These are phyloP conservation scores for Pseudococcus jackbeardsleyi DNA, from an alignment of 2,888 invertebrate genomes.

Conservation along the genomic window DNA sequence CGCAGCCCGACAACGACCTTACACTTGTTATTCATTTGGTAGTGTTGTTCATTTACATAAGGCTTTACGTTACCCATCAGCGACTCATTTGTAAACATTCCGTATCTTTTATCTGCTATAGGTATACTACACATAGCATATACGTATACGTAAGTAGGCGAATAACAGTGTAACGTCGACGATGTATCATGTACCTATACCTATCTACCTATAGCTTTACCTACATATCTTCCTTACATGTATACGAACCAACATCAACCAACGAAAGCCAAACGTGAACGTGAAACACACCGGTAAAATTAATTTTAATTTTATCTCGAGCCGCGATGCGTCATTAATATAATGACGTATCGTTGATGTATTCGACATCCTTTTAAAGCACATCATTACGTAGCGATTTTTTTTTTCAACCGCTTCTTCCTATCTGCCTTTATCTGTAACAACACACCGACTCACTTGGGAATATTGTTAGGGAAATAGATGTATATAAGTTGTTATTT, in stretches of 20 bases:
- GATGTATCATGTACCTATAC: constrained; percentile 10
- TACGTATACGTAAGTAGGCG: not conserved
- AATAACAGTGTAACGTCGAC: not conserved
- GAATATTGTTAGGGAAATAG: constrained; percentile 7
- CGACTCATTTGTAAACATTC: constrained; percentile 44
- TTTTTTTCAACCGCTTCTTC: not conserved
- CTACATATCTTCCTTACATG: not conserved
- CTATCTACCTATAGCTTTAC: not conserved
- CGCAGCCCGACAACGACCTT: not conserved
- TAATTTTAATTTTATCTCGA: constrained; percentile 50
- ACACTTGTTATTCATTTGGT: constrained; percentile 26
- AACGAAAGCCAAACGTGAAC: constrained; percentile 8
- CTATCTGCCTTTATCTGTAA: not conserved
- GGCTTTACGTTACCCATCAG: constrained; percentile 42
- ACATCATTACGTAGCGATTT: constrained; percentile 32
- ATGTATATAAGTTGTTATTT: not conserved
- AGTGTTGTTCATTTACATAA: constrained; percentile 40
- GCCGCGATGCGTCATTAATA: constrained; percentile 39
- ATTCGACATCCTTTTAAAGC: constrained; percentile 18
- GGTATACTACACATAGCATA: not conserved
- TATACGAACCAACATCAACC: not conserved
- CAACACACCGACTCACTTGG: constrained; percentile 11
- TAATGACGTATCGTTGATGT: constrained; percentile 50
- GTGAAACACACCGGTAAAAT: constrained; percentile 18
- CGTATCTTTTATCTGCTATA: constrained; percentile 38